phyloP scores from a whole-genome alignment of 2,888 invertebrate species.

The Caenorhabditis japonica region DNA sequence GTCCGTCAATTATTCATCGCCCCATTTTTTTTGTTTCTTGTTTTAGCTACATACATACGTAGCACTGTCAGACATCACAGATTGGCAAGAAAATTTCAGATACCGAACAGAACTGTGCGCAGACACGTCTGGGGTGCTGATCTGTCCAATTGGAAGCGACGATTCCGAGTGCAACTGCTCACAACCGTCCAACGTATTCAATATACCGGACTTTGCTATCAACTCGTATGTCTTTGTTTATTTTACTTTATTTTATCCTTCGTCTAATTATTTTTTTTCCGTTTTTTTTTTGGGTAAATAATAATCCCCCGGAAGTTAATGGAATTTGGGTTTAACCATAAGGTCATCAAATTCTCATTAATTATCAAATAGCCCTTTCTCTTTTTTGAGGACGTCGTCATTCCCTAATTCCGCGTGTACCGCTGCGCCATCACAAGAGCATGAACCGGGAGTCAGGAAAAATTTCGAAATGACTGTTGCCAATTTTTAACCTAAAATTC shows the following conservation, averaged over 20 bases:
- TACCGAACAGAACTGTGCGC: constrained; percentile 25
- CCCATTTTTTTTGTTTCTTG: not conserved
- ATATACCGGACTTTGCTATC: constrained; percentile 61
- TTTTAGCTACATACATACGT: not conserved
- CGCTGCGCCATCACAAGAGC: too few species aligned
- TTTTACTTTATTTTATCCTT: not conserved
- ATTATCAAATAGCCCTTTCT: too few species aligned
- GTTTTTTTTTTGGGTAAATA: not conserved
- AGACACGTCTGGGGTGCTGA: constrained; percentile 42
- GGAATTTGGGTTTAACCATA: too few species aligned
- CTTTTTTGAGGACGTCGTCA: too few species aligned
- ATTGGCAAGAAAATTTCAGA: constrained; percentile 25
- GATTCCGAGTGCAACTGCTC: constrained; percentile 49
- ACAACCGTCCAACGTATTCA: constrained; percentile 54
- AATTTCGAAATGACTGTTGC: too few species aligned
- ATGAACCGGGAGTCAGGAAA: too few species aligned
- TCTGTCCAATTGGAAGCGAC: constrained; percentile 33
- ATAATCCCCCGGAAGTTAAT: too few species aligned
- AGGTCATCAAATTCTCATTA: too few species aligned
- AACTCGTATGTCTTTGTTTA: constrained; percentile 52
- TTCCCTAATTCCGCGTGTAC: too few species aligned
- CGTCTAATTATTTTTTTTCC: not conserved
- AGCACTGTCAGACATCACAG: not conserved
- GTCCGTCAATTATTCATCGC: constrained; percentile 29
- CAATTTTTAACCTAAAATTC: too few species aligned